Evolutionary conservation across 2,888 invertebrate species (phyloP).

Genomic region (Diarsia mendica): DNA sequence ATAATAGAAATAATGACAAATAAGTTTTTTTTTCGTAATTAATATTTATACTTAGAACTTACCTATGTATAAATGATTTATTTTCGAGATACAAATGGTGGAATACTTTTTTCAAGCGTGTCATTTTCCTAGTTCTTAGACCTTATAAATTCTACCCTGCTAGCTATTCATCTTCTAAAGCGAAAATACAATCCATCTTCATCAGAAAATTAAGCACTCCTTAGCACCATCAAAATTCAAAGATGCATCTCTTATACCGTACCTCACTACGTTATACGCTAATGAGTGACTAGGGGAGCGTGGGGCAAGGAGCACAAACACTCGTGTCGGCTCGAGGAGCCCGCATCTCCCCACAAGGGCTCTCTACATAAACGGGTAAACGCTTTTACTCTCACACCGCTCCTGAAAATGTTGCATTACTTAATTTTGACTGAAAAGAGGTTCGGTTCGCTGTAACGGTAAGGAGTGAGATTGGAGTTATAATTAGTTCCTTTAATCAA

Average conservation of each 20-base stretch:
- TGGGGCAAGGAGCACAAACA: slow-evolving; percentile 73
- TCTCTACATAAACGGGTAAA: slow-evolving; percentile 76
- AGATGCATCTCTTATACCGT: slow-evolving; percentile 15
- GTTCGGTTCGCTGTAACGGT: slow-evolving; percentile 4
- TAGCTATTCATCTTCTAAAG: too few species aligned
- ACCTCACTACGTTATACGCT: slow-evolving; percentile 45
- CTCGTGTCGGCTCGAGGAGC: slow-evolving; percentile 67
- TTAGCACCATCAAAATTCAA: not conserved
- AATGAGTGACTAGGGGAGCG: slow-evolving; percentile 63
- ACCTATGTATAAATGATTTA: too few species aligned
- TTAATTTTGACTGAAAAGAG: slow-evolving; percentile 68
- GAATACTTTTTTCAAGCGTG: too few species aligned
- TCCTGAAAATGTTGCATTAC: slow-evolving; percentile 74
- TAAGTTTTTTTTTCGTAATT: too few species aligned
- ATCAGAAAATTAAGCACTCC: not conserved
- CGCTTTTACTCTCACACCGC: slow-evolving; percentile 66
- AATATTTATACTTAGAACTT: too few species aligned
- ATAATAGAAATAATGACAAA: too few species aligned
- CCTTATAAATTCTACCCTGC: too few species aligned
- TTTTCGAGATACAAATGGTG: too few species aligned
- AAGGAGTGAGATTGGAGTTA: slow-evolving; percentile 13
- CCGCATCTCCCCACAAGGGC: slow-evolving; percentile 68
- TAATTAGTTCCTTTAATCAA: slow-evolving; percentile 9
- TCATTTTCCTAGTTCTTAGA: too few species aligned
- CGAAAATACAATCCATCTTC: not conserved